A percentile compares a stretch with the other conserved stretches of the same genome.
Evolutionary conservation across 2,797 vertebrate species (phyloP).

Genomic region (Novumbra hubbsi): DNA sequence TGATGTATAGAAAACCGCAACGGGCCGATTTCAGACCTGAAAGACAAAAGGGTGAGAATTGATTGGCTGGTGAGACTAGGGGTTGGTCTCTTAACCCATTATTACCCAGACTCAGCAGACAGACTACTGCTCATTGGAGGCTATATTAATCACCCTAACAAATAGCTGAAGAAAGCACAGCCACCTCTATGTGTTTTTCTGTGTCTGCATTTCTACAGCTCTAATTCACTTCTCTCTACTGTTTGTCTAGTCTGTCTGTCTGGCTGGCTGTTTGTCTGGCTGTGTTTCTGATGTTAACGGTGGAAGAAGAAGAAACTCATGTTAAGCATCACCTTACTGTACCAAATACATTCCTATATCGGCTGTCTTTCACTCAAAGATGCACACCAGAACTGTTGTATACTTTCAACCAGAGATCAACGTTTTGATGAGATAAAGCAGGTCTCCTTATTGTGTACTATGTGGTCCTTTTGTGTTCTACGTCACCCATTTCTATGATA

Average conservation of each 20-base stretch:
- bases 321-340: constrained; percentile 16
- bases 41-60: background rate
- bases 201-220: background rate
- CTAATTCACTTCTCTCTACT: background rate
- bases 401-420: no score
- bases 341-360: background rate
- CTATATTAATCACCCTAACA: constrained; percentile 62
- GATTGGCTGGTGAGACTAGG: background rate
- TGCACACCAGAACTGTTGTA: no score
- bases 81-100: constrained; percentile 58
- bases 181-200: background rate
- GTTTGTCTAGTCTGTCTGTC: background rate
- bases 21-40: constrained; percentile 1
- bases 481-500: no score
- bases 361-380: no score
- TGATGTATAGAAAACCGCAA: background rate
- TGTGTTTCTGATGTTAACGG: background rate
- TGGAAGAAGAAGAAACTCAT: background rate
- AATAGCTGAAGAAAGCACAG: constrained; percentile 17
- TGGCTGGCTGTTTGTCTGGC: background rate
- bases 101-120: constrained; percentile 57
- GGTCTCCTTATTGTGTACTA: no score
- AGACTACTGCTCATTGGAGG: constrained; percentile 66
- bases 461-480: no score
- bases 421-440: no score